Evolutionary conservation across 2,113 vertebrate genomes (phyloP), one percentile per base, ranked within the genome.

Genomic region (Paramisgurnus dabryanus): DNA sequence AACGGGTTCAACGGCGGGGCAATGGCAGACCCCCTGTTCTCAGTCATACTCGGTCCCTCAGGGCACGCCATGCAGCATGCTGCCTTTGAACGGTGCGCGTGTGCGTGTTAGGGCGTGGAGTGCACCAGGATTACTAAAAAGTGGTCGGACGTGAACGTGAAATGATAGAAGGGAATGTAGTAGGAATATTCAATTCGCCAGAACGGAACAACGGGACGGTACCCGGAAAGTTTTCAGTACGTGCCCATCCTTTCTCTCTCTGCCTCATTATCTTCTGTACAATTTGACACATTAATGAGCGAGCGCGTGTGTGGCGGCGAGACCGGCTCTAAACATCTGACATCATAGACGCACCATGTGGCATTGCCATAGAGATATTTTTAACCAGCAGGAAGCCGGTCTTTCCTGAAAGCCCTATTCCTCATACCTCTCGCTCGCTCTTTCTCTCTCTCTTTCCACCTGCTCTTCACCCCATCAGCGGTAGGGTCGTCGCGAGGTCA

Each of bases 391-490:
- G 78, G 78, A 73, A 68, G 63, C 69, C 45, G 60, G 64, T 66
- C 68, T 70, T 78, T 53, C 43, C 81, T 80, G 53, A 80, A 82
- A 72, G 72, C 78, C 67, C 55, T 67, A 71, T 79, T 50, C 53
- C 79, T 78, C 74, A 76, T 78, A 27, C 61, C 53, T 60, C 65
- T 75, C 47, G 17, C 80, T 67, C 66, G 50, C 57, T 67, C 67
- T 58, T 8, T 65, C 80, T 82, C 79, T 85, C 87, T 88, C 79
- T 84, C 76, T 78, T 83, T 90, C 87, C 74, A 27, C 84, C 85
- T 89, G 87, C 75, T 85, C 86, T 79, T 85, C 80, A 86, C 81
- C 85, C 81, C 79, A 83, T 85, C 85, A 86, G 70, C 49, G 12
- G 39, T 40, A 75, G 83, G 76, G 85, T 86, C 75, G 80, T 75